phyloP scores from a whole-genome alignment of 2,888 invertebrate genomes.

The Amphipyra tragopoginis region DNA sequence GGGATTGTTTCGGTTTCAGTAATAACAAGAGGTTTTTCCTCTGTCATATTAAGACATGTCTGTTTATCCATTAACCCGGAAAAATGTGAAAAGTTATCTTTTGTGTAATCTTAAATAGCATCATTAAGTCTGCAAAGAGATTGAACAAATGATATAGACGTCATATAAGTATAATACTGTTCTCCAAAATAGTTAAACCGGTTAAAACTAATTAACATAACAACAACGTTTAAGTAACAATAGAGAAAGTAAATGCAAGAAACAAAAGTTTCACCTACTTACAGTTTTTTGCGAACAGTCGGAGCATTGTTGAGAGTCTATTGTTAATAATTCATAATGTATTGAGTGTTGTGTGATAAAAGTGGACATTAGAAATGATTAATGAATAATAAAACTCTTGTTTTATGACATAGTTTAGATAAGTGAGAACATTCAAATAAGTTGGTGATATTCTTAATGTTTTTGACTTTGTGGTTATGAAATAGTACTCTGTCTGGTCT shows the following conservation, averaged over 20 bases:
- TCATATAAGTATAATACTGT: background rate
- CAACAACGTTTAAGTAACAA: conserved; percentile 42
- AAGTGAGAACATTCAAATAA: too few relatives aligned
- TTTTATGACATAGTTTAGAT: conserved; percentile 3
- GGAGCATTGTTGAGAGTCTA: conserved; percentile 23
- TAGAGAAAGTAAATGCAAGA: conserved; percentile 48
- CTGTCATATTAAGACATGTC: too few relatives aligned
- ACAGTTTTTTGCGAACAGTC: conserved; percentile 20
- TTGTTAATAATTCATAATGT: conserved; percentile 18
- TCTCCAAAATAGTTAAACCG: conserved; percentile 11
- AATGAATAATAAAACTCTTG: background rate
- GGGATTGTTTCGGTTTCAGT: too few relatives aligned
- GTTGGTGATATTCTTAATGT: too few relatives aligned
- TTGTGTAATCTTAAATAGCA: too few relatives aligned
- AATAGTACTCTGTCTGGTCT: too few relatives aligned
- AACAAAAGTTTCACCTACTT: conserved; percentile 39
- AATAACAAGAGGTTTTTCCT: too few relatives aligned
- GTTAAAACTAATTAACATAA: conserved; percentile 36
- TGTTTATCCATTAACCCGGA: too few relatives aligned
- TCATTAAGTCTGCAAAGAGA: too few relatives aligned
- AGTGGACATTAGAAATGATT: conserved; percentile 9
- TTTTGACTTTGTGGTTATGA: too few relatives aligned
- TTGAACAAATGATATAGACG: too few relatives aligned
- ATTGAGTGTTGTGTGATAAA: conserved; percentile 4
- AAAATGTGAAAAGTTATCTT: too few relatives aligned